phyloP scores from a whole-genome alignment of 2,113 vertebrate genomes.

The Salminus brasiliensis region DNA sequence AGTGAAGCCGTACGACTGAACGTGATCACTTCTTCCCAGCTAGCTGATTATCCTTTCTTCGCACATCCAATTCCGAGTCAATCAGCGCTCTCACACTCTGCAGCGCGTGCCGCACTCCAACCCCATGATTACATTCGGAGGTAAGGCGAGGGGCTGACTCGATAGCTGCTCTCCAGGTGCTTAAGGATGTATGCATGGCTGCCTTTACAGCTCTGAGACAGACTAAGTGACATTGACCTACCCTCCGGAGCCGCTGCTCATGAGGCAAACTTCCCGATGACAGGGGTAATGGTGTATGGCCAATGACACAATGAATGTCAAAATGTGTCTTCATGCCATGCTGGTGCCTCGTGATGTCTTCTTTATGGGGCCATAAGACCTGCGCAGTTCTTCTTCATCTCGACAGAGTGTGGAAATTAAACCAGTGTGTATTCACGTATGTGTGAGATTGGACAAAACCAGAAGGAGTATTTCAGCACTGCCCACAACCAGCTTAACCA shows the following conservation, averaged over 20 bases:
- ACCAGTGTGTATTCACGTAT: not conserved
- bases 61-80: slow-evolving; percentile 35
- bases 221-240: slow-evolving; percentile 45
- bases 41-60: slow-evolving; percentile 43
- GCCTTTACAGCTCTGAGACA: slow-evolving; percentile 38
- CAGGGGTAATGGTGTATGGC: slow-evolving; percentile 34
- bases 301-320: slow-evolving; percentile 48
- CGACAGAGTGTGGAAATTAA: not conserved
- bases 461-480: not conserved
- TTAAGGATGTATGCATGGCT: slow-evolving; percentile 34
- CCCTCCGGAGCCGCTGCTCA: slow-evolving; percentile 19
- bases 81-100: slow-evolving; percentile 16
- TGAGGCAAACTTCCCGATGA: slow-evolving; percentile 36
- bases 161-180: slow-evolving; percentile 31
- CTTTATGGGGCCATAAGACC: not conserved
- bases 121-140: slow-evolving; percentile 40
- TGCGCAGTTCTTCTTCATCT: not conserved
- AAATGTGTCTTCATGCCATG: slow-evolving; percentile 20
- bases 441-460: not conserved
- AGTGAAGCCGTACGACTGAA: slow-evolving; percentile 16
- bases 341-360: not conserved
- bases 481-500: no score
- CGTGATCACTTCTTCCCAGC: slow-evolving; percentile 26
- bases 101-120: slow-evolving; percentile 9
- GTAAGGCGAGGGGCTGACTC: slow-evolving; percentile 16